Evolutionary conservation across 2,888 invertebrate genomes (phyloP).

Genomic region (Cancer borealis): DNA sequence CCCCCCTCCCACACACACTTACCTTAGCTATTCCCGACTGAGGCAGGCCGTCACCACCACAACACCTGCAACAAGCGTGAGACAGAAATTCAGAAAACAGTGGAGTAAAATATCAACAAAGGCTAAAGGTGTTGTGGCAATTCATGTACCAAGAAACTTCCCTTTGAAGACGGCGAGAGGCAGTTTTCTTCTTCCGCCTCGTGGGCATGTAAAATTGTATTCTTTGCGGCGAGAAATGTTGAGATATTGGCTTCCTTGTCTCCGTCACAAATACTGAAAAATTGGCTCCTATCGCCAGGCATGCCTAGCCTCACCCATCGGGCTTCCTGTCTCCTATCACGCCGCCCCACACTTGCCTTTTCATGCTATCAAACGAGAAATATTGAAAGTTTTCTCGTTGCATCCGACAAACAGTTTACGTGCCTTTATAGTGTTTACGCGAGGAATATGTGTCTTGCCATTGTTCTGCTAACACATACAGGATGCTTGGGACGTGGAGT

Average conservation of each 20-base stretch:
- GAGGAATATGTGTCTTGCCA: background rate
- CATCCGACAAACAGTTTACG: background rate
- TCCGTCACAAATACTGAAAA: background rate
- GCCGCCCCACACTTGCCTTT: background rate
- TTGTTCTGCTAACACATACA: background rate
- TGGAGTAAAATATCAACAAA: background rate
- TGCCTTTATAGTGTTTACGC: background rate
- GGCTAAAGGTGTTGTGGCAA: constrained; percentile 10
- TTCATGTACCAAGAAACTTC: constrained; percentile 10
- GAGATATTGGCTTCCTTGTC: background rate
- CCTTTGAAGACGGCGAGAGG: background rate
- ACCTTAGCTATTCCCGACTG: background rate
- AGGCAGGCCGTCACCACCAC: background rate
- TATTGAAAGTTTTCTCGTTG: background rate
- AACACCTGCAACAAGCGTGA: background rate
- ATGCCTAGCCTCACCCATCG: background rate
- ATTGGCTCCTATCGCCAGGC: background rate
- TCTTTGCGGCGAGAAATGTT: background rate
- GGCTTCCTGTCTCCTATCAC: background rate
- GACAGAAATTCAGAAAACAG: background rate
- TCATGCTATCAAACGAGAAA: background rate
- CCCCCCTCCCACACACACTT: background rate
- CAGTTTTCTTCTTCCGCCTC: background rate
- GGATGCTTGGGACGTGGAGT: background rate
- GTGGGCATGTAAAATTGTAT: background rate